Evolutionary conservation across 2,797 vertebrate species (phyloP), one percentile per base, ranked within the genome.

Genomic region (Chromobotia macracanthus): DNA sequence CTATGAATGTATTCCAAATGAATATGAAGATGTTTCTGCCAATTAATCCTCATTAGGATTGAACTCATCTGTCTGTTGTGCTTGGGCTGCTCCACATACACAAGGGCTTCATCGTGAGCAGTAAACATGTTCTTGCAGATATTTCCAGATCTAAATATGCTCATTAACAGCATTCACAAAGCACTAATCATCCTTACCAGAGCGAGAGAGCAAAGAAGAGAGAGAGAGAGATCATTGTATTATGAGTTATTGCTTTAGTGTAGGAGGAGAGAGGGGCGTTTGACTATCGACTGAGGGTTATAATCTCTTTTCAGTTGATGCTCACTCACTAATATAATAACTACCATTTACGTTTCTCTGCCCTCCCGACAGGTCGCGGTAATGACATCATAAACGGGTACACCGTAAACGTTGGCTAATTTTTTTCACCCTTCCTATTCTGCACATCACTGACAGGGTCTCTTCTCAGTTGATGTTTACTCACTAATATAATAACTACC

Each of bases 141-240:
- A 76, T 87, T 92, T 92, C 92, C 86, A 90, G 90, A 93, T 91
- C 88, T 87, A 88, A 88, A 90, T 88, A 80, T 79, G 86, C 81
- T 92, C 87, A 89, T 91, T 90, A 92, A 91, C 86, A 84, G 70
- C 82, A 87, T 89, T 89, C 85, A 87, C 84, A 84, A 69, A 80
- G 86, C 87, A 86, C 89, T 91, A 89, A 90, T 89, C 77, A 84
- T 85, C 67, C 70, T 83, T 88, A 91, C 83, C 84, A 70, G 58
- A 41, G 38, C 3, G 25, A 77, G 56, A 19, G 18, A 69, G 44
- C 28, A 46, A 12, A 60, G 31, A n/a, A 65, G 56, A 75, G 12
- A 18, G 48, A 23, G 13, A 65, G 58, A 75, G 18, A 18, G 48
- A 23, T 10, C 50, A 60, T 48, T 65, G 50, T 74, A 18, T 44